These are phyloP conservation scores for Coecobrya sp. DNA, from an alignment of 2,888 invertebrate species.

Conservation along the genomic window DNA sequence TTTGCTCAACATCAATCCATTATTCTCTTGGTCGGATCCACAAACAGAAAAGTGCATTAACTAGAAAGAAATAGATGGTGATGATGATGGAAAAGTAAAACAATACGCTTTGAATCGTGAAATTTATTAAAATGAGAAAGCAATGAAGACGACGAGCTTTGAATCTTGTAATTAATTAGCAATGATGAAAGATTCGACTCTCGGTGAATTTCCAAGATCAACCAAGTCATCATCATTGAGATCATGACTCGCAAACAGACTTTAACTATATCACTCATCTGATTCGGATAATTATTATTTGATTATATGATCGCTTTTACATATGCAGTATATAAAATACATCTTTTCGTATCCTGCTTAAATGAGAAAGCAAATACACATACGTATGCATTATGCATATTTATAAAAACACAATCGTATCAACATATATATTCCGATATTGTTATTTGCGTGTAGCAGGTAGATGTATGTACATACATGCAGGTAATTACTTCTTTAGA, in stretches of 20 bases:
- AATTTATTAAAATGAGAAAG: slow-evolving; percentile 71
- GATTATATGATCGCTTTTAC: neutral
- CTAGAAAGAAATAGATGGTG: neutral
- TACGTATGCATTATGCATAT: neutral
- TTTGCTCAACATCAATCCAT: neutral
- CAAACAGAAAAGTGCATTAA: neutral
- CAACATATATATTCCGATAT: neutral
- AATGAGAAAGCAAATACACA: neutral
- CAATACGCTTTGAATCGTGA: slow-evolving; percentile 50
- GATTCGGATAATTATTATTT: slow-evolving; percentile 50
- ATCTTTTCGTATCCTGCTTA: neutral
- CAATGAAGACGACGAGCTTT: slow-evolving; percentile 43
- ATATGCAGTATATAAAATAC: neutral
- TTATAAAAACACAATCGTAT: neutral
- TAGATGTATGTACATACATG: neutral
- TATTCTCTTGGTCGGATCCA: neutral
- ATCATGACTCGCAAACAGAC: neutral
- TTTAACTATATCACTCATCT: slow-evolving; percentile 6
- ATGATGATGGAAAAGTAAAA: slow-evolving; percentile 16
- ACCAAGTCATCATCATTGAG: slow-evolving; percentile 1
- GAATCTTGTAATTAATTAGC: slow-evolving; percentile 65
- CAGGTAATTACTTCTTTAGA: slow-evolving; percentile 29
- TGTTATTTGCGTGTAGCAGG: neutral
- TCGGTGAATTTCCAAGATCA: neutral
- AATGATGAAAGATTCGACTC: slow-evolving; percentile 51